Percentiles rank a stretch among this genome's conserved stretches.
phyloP scores from a whole-genome alignment of 1,140 invertebrate species.

The Planococcus citri region DNA sequence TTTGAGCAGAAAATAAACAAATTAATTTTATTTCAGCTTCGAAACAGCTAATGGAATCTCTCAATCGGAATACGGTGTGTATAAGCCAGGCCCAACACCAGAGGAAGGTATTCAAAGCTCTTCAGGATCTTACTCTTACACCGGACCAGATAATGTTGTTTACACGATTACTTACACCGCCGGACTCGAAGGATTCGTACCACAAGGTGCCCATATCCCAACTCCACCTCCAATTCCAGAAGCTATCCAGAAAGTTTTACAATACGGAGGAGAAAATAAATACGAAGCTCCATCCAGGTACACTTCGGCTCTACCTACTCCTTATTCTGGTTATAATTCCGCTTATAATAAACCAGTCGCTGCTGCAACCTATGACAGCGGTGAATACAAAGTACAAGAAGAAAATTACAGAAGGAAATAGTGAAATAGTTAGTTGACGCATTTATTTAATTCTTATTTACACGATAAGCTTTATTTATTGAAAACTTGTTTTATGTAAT shows the following conservation, averaged over 20 bases:
- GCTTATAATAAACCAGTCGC: neutral
- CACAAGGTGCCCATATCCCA: constrained; percentile 47
- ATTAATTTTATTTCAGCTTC: constrained; percentile 36
- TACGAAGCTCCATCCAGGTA: neutral
- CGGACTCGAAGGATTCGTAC: constrained; percentile 52
- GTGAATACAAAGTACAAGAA: neutral
- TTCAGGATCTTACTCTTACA: constrained; percentile 46
- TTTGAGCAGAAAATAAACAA: neutral
- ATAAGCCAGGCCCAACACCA: constrained; percentile 39
- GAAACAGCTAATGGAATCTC: constrained; percentile 55
- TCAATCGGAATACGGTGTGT: constrained; percentile 51
- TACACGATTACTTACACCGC: constrained; percentile 58
- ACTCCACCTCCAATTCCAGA: constrained; percentile 56
- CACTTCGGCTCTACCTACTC: neutral
- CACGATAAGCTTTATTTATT: neutral
- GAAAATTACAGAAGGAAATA: neutral
- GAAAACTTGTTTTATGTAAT: neutral
- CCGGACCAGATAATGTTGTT: constrained; percentile 55
- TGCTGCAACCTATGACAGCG: neutral
- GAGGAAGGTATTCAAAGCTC: constrained; percentile 48
- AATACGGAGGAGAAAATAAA: neutral
- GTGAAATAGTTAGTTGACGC: neutral
- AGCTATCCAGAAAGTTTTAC: constrained; percentile 39
- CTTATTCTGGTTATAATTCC: constrained; percentile 6
- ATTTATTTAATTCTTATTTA: neutral